Evolutionary conservation across 2,888 invertebrate species (phyloP).

Genomic region (Tigriopus californicus): DNA sequence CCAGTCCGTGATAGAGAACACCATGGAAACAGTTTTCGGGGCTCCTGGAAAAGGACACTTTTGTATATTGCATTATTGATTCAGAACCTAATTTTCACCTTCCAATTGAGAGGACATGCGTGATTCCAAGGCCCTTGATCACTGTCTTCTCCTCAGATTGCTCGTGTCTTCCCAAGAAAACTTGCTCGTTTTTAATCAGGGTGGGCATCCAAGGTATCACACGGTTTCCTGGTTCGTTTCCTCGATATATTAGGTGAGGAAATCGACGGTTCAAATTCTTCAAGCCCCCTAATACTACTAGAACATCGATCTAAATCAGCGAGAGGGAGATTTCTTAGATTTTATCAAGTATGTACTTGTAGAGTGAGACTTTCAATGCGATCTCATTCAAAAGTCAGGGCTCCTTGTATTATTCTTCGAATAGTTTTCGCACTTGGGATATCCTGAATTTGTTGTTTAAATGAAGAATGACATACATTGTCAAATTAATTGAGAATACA

Average conservation of each 20-base stretch:
- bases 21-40: background rate
- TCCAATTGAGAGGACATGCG: constrained; percentile 4
- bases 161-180: constrained; percentile 1
- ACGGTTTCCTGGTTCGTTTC: background rate
- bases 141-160: background rate
- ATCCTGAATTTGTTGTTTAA: too few relatives aligned
- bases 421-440: too few relatives aligned
- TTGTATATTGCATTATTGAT: background rate
- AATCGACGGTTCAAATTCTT: background rate
- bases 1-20: background rate
- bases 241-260: background rate
- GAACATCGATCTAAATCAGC: constrained; percentile 1
- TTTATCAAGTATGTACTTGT: too few relatives aligned
- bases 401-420: too few relatives aligned
- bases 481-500: too few relatives aligned
- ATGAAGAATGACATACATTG: too few relatives aligned
- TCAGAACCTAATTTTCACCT: background rate
- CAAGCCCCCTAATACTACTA: background rate
- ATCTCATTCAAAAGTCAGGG: too few relatives aligned
- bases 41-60: background rate
- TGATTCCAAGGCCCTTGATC: background rate
- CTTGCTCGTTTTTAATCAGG: background rate
- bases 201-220: constrained; percentile 10
- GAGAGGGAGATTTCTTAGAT: too few relatives aligned
- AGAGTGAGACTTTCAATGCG: too few relatives aligned